These are phyloP conservation scores for Caenorhabditis virilis DNA, from an alignment of 2,888 invertebrate genomes.

Conservation along the genomic window DNA sequence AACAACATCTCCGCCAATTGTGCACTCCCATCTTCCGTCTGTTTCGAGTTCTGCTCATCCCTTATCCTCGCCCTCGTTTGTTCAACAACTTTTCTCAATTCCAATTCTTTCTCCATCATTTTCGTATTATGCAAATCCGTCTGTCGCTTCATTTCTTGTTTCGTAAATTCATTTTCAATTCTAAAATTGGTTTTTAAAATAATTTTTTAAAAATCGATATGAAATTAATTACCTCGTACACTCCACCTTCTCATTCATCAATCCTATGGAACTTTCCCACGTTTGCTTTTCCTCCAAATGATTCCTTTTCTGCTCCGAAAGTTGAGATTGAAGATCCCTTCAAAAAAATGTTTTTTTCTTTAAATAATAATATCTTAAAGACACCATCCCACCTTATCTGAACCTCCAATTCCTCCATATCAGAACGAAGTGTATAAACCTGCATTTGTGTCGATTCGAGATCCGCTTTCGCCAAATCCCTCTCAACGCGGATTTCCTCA, in stretches of 20 bases:
- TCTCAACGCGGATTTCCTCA: slow-evolving; percentile 73
- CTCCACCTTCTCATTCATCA: slow-evolving; percentile 51
- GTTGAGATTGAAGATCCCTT: slow-evolving; percentile 31
- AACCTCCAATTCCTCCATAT: slow-evolving; percentile 69
- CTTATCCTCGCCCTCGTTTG: slow-evolving; percentile 29
- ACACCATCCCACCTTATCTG: too few relatives aligned
- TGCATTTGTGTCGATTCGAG: slow-evolving; percentile 72
- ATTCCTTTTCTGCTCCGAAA: slow-evolving; percentile 23
- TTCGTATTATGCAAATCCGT: slow-evolving; percentile 32
- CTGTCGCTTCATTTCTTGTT: slow-evolving; percentile 48
- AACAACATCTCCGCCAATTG: slow-evolving; percentile 73
- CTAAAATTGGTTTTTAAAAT: slow-evolving; percentile 7
- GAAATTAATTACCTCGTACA: slow-evolving; percentile 38
- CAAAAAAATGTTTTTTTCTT: slow-evolving; percentile 3
- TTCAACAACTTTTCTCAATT: slow-evolving; percentile 57
- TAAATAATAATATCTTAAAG: too few relatives aligned
- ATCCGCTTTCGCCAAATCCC: slow-evolving; percentile 75
- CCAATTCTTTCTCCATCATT: slow-evolving; percentile 43
- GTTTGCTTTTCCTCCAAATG: slow-evolving; percentile 41
- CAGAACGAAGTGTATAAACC: slow-evolving; percentile 67
- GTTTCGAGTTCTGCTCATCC: slow-evolving; percentile 15
- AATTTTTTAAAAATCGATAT: slow-evolving; percentile 5
- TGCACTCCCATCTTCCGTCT: slow-evolving; percentile 33
- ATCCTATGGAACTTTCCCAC: slow-evolving; percentile 38
- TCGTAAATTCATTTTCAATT: slow-evolving; percentile 47